A percentile compares a stretch with the other conserved stretches of the same genome.
Evolutionary conservation across 1,140 invertebrate species (phyloP).

Genomic region (Agrilus planipennis): DNA sequence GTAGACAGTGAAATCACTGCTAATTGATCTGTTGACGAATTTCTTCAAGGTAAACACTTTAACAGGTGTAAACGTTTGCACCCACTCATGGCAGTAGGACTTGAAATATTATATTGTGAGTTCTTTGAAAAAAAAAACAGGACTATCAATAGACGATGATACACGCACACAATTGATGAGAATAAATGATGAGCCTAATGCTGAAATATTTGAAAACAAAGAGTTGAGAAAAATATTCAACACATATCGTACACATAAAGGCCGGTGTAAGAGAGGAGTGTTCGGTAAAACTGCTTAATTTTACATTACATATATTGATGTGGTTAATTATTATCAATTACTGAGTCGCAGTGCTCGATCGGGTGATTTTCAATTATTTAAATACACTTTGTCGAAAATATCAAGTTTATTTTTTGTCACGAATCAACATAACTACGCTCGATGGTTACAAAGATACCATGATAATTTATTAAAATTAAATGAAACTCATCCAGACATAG

Average conservation of each 20-base stretch:
- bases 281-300: slow-evolving; percentile 13
- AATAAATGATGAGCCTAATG: no score
- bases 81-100: not conserved
- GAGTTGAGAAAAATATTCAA: no score
- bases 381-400: slow-evolving; percentile 3
- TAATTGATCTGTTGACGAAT: not conserved
- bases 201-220: no score
- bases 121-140: slow-evolving; percentile 2
- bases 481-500: slow-evolving; percentile 13
- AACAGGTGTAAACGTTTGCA: slow-evolving; percentile 5
- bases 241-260: no score
- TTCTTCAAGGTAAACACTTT: slow-evolving; percentile 3
- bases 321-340: not conserved
- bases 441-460: slow-evolving; percentile 20
- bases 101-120: slow-evolving; percentile 1
- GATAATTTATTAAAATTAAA: slow-evolving; percentile 17
- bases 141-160: no score
- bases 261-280: slow-evolving; percentile 15
- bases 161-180: no score
- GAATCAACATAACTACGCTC: slow-evolving; percentile 28
- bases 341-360: slow-evolving; percentile 1
- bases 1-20: not conserved
- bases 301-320: not conserved
- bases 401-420: slow-evolving; percentile 9
- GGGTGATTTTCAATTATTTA: slow-evolving; percentile 1